These are phyloP conservation scores for Ia io DNA, from an alignment of 2,113 vertebrate genomes.

Conservation along the genomic window DNA sequence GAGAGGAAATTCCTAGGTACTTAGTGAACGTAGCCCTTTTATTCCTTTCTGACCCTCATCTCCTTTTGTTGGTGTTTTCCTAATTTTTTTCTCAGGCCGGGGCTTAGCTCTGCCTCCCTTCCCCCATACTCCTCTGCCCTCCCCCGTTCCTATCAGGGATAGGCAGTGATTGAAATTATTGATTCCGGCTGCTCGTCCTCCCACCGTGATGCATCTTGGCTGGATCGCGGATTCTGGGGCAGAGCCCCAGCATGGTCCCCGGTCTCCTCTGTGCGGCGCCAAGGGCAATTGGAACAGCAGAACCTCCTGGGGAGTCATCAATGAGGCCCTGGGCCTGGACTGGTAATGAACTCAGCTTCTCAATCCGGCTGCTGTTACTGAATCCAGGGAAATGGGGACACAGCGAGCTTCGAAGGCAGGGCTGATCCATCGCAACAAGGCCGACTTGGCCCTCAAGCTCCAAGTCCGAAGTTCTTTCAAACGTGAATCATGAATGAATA, in stretches of 20 bases:
- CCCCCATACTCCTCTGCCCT: neutral
- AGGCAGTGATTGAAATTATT: slow-evolving; percentile 63
- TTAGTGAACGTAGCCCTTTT: neutral
- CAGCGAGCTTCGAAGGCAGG: neutral
- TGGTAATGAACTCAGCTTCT: slow-evolving; percentile 28
- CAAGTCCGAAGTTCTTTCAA: neutral
- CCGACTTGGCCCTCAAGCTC: neutral
- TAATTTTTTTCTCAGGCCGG: neutral
- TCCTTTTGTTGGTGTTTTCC: neutral
- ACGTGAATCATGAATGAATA: rapidly evolving
- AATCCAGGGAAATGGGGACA: neutral
- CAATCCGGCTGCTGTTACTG: neutral
- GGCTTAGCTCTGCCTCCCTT: neutral
- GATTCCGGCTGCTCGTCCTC: slow-evolving; percentile 54
- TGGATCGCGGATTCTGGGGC: slow-evolving; percentile 4
- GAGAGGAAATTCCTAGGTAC: neutral
- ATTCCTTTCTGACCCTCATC: neutral
- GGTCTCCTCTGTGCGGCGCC: neutral
- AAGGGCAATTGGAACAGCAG: neutral
- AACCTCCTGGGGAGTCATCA: slow-evolving; percentile 23
- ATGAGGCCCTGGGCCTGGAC: neutral
- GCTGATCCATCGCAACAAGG: neutral
- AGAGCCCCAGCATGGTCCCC: neutral
- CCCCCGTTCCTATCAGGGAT: slow-evolving; percentile 45
- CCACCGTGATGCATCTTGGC: neutral